Evolutionary conservation across 2,113 vertebrate species (phyloP), one percentile per base, ranked within the genome.

Genomic region (Odobenus rosmarus): DNA sequence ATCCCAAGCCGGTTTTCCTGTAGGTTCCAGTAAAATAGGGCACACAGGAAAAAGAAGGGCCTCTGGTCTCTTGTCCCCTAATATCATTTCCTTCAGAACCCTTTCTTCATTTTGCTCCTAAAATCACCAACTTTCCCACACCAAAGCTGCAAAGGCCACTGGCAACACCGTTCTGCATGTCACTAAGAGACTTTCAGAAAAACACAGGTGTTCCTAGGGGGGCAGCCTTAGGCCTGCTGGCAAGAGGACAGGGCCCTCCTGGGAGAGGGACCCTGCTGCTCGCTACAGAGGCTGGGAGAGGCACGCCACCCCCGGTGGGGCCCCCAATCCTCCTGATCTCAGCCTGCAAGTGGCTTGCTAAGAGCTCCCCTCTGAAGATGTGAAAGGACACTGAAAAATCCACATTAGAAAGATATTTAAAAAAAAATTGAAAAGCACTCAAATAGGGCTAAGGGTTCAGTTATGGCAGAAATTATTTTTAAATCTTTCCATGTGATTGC

Each of bases 281-380:
- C 61, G 9, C 0, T 4, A 4, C 1, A 59, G 33, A 76, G 23
- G 5, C 31, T 2, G 16, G 7, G 18, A 46, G 7, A 4, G 51
- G 3, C 33, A 11, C 1, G 21, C 51, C 5, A 23, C 28, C 36
- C 62, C 55, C 9, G 2, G 16, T 13, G 59, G 16, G 21, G 72
- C n/a, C 21, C 15, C 61, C 53, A 7, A 1, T 2, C 26, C 39
- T 57, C 46, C n/a, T n/a, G 5, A 84, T 31, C 55, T 55, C 18
- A 8, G 55, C 51, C 79, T 11, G 1, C 49, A 64, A 46, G 11
- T 15, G 31, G 24, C 8, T 81, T 18, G 2, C 36, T 14, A n/a
- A 33, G 55, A 49, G 36, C 10, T 42, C 33, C 28, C 72, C 16
- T 46, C 93, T 77, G 62, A 83, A 71, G 46, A 76, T 14, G 7